phyloP scores from a whole-genome alignment of 2,113 vertebrate species.

The Bagarius yarrelli region DNA sequence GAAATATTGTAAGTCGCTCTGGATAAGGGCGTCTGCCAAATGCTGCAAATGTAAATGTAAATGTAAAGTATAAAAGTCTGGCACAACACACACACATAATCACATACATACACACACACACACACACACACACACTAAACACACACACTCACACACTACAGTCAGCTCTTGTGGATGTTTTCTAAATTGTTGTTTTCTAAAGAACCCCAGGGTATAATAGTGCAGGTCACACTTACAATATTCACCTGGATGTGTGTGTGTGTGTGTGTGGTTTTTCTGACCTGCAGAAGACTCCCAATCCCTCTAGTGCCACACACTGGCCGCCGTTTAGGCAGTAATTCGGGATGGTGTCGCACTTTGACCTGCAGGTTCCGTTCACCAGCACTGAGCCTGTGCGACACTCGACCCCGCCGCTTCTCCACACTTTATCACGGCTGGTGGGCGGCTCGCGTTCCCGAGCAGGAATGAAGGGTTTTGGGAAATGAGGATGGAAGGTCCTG shows the following conservation, averaged over 20 bases:
- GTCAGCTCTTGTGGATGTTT: no score
- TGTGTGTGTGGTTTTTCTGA: conserved; percentile 55
- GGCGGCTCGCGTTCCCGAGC: conserved; percentile 31
- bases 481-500: conserved; percentile 58
- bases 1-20: no score
- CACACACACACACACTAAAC: not conserved
- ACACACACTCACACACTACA: no score
- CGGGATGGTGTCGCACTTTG: conserved; percentile 82
- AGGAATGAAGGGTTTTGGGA: conserved; percentile 50
- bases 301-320: conserved; percentile 90
- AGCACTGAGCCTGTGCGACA: conserved; percentile 80
- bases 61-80: no score
- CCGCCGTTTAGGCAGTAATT: conserved; percentile 94
- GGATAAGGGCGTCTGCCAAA: no score
- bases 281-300: conserved; percentile 90
- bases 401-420: conserved; percentile 67
- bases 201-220: no score
- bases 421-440: conserved; percentile 34
- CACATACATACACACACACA: no score
- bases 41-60: no score
- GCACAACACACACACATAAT: no score
- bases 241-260: not conserved
- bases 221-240: no score
- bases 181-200: no score
- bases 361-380: conserved; percentile 86